These are phyloP conservation scores for Lethenteron reissneri DNA, from an alignment of 2,113 vertebrate genomes.

Conservation along the genomic window DNA sequence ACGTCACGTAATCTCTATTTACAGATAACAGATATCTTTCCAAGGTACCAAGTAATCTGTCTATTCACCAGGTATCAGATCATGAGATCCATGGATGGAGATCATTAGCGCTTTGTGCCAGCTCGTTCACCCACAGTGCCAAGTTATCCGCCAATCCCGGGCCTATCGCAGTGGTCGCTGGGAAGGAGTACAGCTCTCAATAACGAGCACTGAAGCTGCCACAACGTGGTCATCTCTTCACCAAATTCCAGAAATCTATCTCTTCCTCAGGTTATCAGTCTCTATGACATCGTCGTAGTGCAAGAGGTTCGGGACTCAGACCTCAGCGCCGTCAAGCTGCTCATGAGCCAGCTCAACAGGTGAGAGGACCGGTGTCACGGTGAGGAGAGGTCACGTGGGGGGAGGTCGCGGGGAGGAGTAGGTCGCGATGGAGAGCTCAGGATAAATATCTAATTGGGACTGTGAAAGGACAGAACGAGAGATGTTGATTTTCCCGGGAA, in stretches of 20 bases:
- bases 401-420: too few species aligned
- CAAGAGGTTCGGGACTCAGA: slow-evolving; percentile 63
- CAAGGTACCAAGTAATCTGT: too few species aligned
- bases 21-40: too few species aligned
- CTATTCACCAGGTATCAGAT: too few species aligned
- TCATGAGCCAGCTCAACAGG: slow-evolving; percentile 52
- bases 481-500: too few species aligned
- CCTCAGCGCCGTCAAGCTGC: slow-evolving; percentile 30
- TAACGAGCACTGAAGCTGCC: not conserved
- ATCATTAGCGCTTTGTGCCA: too few species aligned
- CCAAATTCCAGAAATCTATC: not conserved
- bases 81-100: too few species aligned
- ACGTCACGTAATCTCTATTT: too few species aligned
- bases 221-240: rapidly evolving
- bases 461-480: too few species aligned
- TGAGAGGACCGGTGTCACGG: slow-evolving; percentile 14
- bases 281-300: slow-evolving; percentile 46
- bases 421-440: too few species aligned
- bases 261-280: slow-evolving; percentile 29
- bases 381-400: too few species aligned
- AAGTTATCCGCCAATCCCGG: not conserved
- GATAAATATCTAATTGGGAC: too few species aligned
- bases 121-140: not conserved
- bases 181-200: not conserved
- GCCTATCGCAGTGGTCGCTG: not conserved